Evolutionary conservation across 1,140 invertebrate species (phyloP), one percentile per base, ranked within the genome.

Genomic region (Drosophila nebulosa): DNA sequence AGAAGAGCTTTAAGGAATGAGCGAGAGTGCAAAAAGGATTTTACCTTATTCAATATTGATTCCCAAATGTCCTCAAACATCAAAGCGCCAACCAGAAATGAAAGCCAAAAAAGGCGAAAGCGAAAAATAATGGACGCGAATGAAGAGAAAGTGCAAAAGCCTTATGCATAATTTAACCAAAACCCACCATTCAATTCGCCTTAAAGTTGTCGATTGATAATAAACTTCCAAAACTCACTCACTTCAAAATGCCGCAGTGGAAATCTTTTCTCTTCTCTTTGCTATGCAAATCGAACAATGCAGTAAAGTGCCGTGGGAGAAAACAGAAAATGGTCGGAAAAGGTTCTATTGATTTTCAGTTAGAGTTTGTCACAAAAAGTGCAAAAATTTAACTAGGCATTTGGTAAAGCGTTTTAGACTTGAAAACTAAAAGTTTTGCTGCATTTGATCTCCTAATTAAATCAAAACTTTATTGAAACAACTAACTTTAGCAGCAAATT

Each of bases 41-140:
- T 58, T 35, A 4, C 58, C 71, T 75, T 75, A 75, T 75, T 75
- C 72, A 75, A 75, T 75, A 75, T 75, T 55, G 71, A 74, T 74
- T 74, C 71, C 71, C 71, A 74, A 57, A 61, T 74, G 71, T 67
- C 71, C 63, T 61, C 26, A 57, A 57, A 57, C 32, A 27, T 30
- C 27, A 55, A 55, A 30, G 22, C 26, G 14, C 14, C 36, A 74
- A 69, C 9, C n/a, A 35, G 10, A 35, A 35, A 65, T 74, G 69
- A 74, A 74, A 81, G 56, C 50, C 42, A 30, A n/a, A 27, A 12
- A 18, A 26, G 46, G 14, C 14, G 32, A 26, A 50, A 18, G 21
- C 27, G 52, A 55, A 53, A 36, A 64, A 58, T 32, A 58, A 64
- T 35, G 60, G 51, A 50, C 68, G 53, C 22, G 22, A 26, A 10